phyloP scores from a whole-genome alignment of 2,888 invertebrate species.

The Campoplex capitator region DNA sequence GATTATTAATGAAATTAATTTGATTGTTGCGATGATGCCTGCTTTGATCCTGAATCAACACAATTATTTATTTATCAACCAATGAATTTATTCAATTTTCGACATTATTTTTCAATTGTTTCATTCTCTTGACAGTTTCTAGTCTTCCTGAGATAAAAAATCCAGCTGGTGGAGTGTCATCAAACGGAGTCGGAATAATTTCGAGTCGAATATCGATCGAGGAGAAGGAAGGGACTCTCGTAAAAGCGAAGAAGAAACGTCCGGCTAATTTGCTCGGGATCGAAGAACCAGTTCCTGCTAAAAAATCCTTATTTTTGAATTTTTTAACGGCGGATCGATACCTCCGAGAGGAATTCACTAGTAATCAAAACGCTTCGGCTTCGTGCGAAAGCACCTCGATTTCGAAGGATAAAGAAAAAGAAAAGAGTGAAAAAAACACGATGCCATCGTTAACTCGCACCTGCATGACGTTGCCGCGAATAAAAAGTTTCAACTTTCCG shows the following conservation, averaged over 20 bases:
- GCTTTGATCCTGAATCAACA: too few relatives aligned
- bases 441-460: constrained; percentile 78
- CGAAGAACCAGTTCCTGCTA: constrained; percentile 48
- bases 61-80: too few relatives aligned
- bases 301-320: constrained; percentile 62
- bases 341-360: constrained; percentile 39
- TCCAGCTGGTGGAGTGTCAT: constrained; percentile 5
- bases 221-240: constrained; percentile 36
- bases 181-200: constrained; percentile 25
- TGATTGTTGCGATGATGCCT: not conserved
- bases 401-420: constrained; percentile 41
- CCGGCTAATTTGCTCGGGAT: constrained; percentile 39
- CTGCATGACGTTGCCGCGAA: constrained; percentile 77
- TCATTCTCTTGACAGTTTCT: constrained; percentile 14
- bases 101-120: not conserved
- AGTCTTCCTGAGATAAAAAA: constrained; percentile 27
- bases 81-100: not conserved
- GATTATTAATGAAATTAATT: not conserved
- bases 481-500: constrained; percentile 76
- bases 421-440: constrained; percentile 63
- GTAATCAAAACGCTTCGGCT: constrained; percentile 7
- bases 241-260: constrained; percentile 55
- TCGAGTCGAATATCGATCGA: constrained; percentile 34
- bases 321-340: constrained; percentile 51
- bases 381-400: constrained; percentile 6